Conservation (phyloP, 2,888 invertebrate genomes). For the Penaeus monodon region DNA sequence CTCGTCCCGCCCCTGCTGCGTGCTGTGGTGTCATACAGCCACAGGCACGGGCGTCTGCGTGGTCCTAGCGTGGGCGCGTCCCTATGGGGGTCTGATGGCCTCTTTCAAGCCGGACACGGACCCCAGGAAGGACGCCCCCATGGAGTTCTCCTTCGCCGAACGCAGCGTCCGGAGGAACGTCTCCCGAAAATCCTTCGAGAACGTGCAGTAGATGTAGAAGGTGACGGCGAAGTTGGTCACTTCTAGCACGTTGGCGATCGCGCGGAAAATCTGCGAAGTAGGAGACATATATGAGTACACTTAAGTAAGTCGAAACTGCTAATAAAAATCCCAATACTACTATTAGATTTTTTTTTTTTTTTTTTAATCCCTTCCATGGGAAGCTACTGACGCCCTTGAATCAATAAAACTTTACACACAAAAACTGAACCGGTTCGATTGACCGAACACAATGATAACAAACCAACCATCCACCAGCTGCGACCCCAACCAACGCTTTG, state of each 20-base stretch:
- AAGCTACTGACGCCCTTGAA: no score
- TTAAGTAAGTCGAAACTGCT: no score
- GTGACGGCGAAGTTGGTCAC: constrained; percentile 83
- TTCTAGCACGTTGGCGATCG: constrained; percentile 81
- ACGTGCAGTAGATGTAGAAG: constrained; percentile 83
- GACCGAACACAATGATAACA: no score
- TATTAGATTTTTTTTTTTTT: no score
- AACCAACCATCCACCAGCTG: no score
- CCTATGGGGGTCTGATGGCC: constrained; percentile 62
- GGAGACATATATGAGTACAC: background rate
- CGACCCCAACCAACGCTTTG: no score
- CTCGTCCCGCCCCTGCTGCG: constrained; percentile 10
- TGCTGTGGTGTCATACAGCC: constrained; percentile 24
- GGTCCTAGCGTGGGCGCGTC: constrained; percentile 57
- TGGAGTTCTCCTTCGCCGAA: constrained; percentile 59
- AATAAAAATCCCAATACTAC: no score
- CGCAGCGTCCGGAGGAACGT: constrained; percentile 78
- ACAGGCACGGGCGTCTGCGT: constrained; percentile 38
- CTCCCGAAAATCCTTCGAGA: constrained; percentile 82
- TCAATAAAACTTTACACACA: no score
- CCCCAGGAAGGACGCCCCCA: constrained; percentile 61
- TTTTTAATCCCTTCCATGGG: no score
- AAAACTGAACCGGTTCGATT: no score
- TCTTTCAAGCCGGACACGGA: constrained; percentile 63
- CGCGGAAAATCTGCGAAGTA: constrained; percentile 76